Base-by-base conservation (phyloP, 2,113 vertebrate genomes). In the Ifrita kowaldi region DNA sequence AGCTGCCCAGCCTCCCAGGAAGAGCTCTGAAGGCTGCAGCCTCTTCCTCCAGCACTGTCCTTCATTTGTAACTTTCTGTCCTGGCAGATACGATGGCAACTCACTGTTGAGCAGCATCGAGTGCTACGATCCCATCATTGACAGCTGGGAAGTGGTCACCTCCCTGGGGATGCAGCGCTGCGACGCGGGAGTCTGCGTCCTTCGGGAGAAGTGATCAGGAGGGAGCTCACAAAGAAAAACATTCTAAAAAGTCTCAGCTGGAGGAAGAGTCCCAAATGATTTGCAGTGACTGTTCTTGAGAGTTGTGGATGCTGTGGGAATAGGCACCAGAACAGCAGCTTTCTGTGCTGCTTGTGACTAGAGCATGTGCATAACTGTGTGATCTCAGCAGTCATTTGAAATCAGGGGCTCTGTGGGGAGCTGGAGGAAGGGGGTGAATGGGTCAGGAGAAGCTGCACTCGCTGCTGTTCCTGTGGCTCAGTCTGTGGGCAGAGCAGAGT, bases 131-230 rank as follows among this genome's bases (percentile, higher is more conserved):
- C 99, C 99, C 17, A 98, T 99, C 80, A 98, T 99, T n/a, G 99
- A 99, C 98, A 99, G 95, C 95, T 99, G 99, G 99, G 99, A 99
- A 96, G 99, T 99, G 24, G 99, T 99, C 33, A 99, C 99, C 13
- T 99, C 99, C 47, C 99, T 99, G 98, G 99, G 99, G 28, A 99
- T 99, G 39, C 99, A 99, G 96, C 99, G 99, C 59, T 99, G 99
- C 32, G 99, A 99, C 13, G 99, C 99, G 0, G 99, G 99, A 3
- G 99, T 99, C 89, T 99, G 99, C 26, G 99, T 99, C 33, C 98
- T 99, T 6, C 98, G 99, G 78, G 99, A 99, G 96, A 99, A 99
- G 97, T 99, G 98, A 99, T 22, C 63, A 1, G 44, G 63, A 75
- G 55, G 50, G 74, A n/a, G 2, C 64, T 65, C 28, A 6, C 30